A percentile compares a stretch with the other conserved stretches of the same genome.
phyloP scores from a whole-genome alignment of 2,113 vertebrate genomes.

The Tor tambroides region DNA sequence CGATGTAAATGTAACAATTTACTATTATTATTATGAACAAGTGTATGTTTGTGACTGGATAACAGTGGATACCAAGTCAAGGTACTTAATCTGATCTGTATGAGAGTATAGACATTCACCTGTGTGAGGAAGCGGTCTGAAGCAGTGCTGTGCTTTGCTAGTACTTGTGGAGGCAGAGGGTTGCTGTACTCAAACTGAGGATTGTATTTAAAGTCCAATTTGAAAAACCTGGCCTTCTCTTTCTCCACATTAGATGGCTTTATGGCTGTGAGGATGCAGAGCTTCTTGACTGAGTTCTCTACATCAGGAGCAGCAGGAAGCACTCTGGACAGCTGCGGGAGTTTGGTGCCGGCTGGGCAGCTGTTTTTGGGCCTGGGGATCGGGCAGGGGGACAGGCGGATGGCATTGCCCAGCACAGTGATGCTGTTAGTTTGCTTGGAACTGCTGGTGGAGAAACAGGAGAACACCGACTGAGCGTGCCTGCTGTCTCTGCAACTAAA shows the following conservation, averaged over 20 bases:
- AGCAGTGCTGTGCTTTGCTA: slow-evolving; percentile 83
- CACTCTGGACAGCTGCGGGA: slow-evolving; percentile 67
- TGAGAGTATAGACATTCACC: slow-evolving; percentile 56
- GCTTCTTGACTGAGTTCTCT: slow-evolving; percentile 76
- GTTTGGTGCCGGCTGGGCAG: slow-evolving; percentile 69
- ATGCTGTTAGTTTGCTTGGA: slow-evolving; percentile 68
- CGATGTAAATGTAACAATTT: too few relatives aligned
- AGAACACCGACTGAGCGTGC: slow-evolving; percentile 61
- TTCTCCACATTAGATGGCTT: slow-evolving; percentile 91
- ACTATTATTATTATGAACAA: too few relatives aligned
- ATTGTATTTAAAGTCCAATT: slow-evolving; percentile 85
- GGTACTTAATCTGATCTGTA: too few relatives aligned
- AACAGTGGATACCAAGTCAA: too few relatives aligned
- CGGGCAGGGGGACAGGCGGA: slow-evolving; percentile 67
- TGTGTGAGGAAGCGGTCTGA: slow-evolving; percentile 83
- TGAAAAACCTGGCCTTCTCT: slow-evolving; percentile 88
- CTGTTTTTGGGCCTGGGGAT: slow-evolving; percentile 62
- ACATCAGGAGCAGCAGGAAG: slow-evolving; percentile 65
- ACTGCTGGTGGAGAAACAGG: slow-evolving; percentile 57
- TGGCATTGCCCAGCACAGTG: slow-evolving; percentile 69
- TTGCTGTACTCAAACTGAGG: slow-evolving; percentile 92
- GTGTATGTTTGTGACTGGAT: too few relatives aligned
- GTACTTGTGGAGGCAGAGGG: slow-evolving; percentile 75
- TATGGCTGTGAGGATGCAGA: slow-evolving; percentile 88
- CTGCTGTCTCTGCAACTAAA: slow-evolving; percentile 61